Base-by-base conservation (phyloP, 2,888 invertebrate species). In the Dryadula phaetusa region DNA sequence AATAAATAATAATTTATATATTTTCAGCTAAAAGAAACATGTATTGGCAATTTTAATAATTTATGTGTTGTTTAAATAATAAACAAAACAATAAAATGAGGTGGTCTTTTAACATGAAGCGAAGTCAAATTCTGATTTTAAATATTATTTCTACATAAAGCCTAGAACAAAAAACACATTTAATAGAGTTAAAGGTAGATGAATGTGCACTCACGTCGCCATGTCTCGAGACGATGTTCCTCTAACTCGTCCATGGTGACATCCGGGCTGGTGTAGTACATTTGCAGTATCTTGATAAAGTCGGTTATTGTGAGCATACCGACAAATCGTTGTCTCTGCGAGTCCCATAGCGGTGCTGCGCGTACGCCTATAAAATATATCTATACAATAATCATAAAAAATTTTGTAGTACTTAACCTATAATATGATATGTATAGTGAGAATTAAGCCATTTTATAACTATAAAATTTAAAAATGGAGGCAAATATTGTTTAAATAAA, bases 221-320 rank as follows among this genome's bases (percentile, higher is more conserved):
- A 99, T 63, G 99, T 99, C 82, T 98, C 98, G 81, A 99, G 94
- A 82, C 98, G 97, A 88, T 99, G 99, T 87, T 99, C 99, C 86
- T 99, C 99, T 76, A 99, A 92, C 89, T 99, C 98, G 79, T 98
- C 98, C 97, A 99, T 99, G 76, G 97, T 95, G 67, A 97, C 97
- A 78, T 96, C 94, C 64, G 98, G 98, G 79, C 98, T 97, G 82
- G 97, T 98, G 93, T 99, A 99, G 94, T 99, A 99, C 96, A 98
- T 98, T 91, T 98, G 97, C 78, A 99, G 94, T 80, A 99, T 99
- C 92, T 98, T 98, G 82, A 99, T 99, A 90, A 99, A 99, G 93
- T 99, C 99, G 64, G 99, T 99, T 80, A 99, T 99, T 74, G 99
- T 99, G 78, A 99, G 94, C 99, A 99, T 99, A 77, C 99, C 99